Percentiles rank a stretch among this genome's conserved stretches.
Evolutionary conservation across 2,113 vertebrate species (phyloP).

Genomic region (human): DNA sequence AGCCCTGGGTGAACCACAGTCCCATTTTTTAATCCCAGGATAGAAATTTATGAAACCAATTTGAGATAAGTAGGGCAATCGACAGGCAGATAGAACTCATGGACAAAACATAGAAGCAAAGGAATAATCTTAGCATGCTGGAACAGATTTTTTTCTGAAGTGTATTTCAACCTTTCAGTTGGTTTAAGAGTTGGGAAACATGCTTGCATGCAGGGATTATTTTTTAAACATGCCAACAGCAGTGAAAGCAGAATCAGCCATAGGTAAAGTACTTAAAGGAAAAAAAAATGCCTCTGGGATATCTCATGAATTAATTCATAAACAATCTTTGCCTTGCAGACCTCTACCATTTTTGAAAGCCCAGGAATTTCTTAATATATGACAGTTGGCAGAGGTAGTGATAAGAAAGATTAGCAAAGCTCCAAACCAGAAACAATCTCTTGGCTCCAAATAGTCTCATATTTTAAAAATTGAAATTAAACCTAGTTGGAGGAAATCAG

Average conservation of each 20-base stretch:
- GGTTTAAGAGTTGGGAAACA: constrained; percentile 53
- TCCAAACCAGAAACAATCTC: constrained; percentile 33
- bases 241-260: constrained; percentile 40
- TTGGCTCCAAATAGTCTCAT: constrained; percentile 28
- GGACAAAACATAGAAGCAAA: constrained; percentile 55
- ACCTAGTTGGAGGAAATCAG: not conserved
- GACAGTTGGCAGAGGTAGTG: constrained; percentile 8
- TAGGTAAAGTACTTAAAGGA: constrained; percentile 21
- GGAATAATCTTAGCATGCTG: constrained; percentile 31
- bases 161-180: not conserved
- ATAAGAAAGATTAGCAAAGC: constrained; percentile 57
- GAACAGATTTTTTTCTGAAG: constrained; percentile 13
- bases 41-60: constrained; percentile 70
- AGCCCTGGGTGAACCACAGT: constrained; percentile 65
- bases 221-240: constrained; percentile 20
- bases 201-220: constrained; percentile 45
- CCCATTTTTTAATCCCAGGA: constrained; percentile 69
- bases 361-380: constrained; percentile 7
- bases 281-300: constrained; percentile 28
- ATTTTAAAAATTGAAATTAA: constrained; percentile 56
- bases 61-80: constrained; percentile 64
- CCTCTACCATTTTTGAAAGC: constrained; percentile 54
- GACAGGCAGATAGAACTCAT: constrained; percentile 70
- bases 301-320: constrained; percentile 41
- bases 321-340: constrained; percentile 51